Percentiles rank a stretch among this genome's conserved stretches.
Evolutionary conservation across 2,797 vertebrate species (phyloP).

Genomic region (Microcaecilia unicolor): DNA sequence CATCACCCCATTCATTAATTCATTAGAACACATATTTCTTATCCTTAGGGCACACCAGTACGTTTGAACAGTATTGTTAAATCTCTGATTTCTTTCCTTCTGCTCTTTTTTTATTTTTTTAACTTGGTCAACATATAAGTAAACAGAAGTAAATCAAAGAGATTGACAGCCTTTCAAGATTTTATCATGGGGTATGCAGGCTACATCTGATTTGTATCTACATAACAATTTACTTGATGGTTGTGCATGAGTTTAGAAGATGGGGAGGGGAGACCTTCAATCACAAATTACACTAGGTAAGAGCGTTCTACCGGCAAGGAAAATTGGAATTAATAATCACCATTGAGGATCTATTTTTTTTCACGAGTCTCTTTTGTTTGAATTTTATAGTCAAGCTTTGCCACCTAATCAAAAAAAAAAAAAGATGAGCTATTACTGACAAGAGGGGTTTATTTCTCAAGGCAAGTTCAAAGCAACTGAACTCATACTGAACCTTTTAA

Average conservation of each 20-base stretch:
- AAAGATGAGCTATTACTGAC: constrained; percentile 2
- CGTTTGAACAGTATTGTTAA: rapidly evolving
- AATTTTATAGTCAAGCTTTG: neutral
- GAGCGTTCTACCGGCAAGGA: neutral
- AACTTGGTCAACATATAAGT: neutral
- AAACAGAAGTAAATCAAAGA: neutral
- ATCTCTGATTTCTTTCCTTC: neutral
- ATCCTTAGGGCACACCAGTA: neutral
- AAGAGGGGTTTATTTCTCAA: constrained; percentile 2
- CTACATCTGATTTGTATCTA: neutral
- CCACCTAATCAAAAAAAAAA: constrained; percentile 13
- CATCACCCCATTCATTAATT: no score
- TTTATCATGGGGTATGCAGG: neutral
- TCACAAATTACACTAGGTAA: neutral
- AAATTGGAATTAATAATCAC: neutral
- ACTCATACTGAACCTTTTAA: constrained; percentile 26
- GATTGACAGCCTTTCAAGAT: neutral
- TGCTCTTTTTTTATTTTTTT: neutral
- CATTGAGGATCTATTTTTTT: neutral
- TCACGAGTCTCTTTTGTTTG: neutral
- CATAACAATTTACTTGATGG: neutral
- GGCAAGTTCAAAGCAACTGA: constrained; percentile 7
- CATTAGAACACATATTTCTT: neutral
- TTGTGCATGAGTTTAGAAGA: neutral
- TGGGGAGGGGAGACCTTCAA: neutral